Evolutionary conservation across 2,888 invertebrate species (phyloP), one percentile per base, ranked within the genome.

Genomic region (Chydorus sphaericus): DNA sequence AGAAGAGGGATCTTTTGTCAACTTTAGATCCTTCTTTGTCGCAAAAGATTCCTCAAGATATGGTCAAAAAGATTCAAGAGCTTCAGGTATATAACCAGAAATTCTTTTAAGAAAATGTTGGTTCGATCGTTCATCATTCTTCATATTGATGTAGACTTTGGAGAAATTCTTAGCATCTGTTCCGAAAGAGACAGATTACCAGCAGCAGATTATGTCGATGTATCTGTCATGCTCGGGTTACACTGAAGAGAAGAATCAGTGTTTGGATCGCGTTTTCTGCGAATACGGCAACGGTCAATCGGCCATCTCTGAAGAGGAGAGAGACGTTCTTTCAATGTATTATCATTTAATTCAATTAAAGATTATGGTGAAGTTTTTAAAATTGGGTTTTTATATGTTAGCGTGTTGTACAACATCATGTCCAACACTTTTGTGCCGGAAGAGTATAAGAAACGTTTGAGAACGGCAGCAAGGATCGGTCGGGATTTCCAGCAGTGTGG

Each of bases 371-470:
- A 29, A n/a, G 28, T n/a, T 29, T 4, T 53, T 30, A 5, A 38
- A n/a, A 33, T 33, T 8, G 8, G 14, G 8, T 33, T 33, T 33
- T 33, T 33, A 14, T 14, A 14, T 33, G 38, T 14, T 38, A 59
- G 59, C 37, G 52, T 59, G 26, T 31, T 59, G 49, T 58, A 59
- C 58, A 59, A 58, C 33, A 59, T 59, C 39, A 59, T 59, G 59
- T 30, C 55, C 38, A 59, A 59, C 51, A 48, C 56, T n/a, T 53
- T 49, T 26, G 54, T 59, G 30, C 38, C 33, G 28, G 37, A 33
- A 4, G 54, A 51, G 14, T 59, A 51, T 54, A 59, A 59, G 49
- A 39, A 53, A n/a, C 51, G 59, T 11, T 38, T 59, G 18, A 39
- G 56, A 30, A 39, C 38, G 6, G 59, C 59, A n/a, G 59, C 59